Evolutionary conservation across 92 coral and sea anemone species (phyloP).

Genomic region (Pocillopora meandrina): DNA sequence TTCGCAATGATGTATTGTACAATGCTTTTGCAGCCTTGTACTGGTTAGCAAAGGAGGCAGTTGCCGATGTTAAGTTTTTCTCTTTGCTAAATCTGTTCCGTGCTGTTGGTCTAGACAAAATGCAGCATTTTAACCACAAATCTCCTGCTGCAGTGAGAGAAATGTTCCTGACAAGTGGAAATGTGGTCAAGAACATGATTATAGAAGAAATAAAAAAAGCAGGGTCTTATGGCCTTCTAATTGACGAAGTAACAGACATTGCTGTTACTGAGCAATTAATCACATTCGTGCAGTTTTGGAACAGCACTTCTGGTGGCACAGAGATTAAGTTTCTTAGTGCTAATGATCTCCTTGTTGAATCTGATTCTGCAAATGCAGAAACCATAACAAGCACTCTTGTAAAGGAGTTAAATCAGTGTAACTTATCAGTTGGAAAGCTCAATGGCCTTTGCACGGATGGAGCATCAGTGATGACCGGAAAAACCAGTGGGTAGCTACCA

Average conservation of each 20-base stretch:
- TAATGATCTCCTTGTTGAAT: slow-evolving; percentile 34
- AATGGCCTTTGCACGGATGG: slow-evolving; percentile 50
- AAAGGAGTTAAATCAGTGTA: slow-evolving; percentile 14
- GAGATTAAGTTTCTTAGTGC: slow-evolving; percentile 36
- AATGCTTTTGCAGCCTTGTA: slow-evolving; percentile 53
- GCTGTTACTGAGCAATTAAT: slow-evolving; percentile 48
- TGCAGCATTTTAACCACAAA: slow-evolving; percentile 53
- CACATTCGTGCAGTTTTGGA: slow-evolving; percentile 46
- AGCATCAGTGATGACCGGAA: slow-evolving; percentile 49
- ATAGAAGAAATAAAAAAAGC: slow-evolving; percentile 23
- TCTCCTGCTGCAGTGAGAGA: slow-evolving; percentile 43
- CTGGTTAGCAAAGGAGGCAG: slow-evolving; percentile 49
- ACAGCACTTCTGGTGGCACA: slow-evolving; percentile 7
- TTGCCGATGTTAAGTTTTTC: slow-evolving; percentile 32
- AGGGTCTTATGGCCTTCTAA: slow-evolving; percentile 45
- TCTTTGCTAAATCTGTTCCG: slow-evolving; percentile 38
- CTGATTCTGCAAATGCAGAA: slow-evolving; percentile 51
- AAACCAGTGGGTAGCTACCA: slow-evolving; percentile 45
- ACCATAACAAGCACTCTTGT: slow-evolving; percentile 21
- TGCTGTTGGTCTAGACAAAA: slow-evolving; percentile 39
- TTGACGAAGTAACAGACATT: slow-evolving; percentile 51
- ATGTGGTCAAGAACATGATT: slow-evolving; percentile 32
- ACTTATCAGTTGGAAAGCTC: slow-evolving; percentile 17
- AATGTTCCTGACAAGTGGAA: slow-evolving; percentile 36
- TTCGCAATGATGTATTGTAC: slow-evolving; percentile 36